phyloP scores from a whole-genome alignment of 1,140 invertebrate species.

The Oedothorax gibbosus region DNA sequence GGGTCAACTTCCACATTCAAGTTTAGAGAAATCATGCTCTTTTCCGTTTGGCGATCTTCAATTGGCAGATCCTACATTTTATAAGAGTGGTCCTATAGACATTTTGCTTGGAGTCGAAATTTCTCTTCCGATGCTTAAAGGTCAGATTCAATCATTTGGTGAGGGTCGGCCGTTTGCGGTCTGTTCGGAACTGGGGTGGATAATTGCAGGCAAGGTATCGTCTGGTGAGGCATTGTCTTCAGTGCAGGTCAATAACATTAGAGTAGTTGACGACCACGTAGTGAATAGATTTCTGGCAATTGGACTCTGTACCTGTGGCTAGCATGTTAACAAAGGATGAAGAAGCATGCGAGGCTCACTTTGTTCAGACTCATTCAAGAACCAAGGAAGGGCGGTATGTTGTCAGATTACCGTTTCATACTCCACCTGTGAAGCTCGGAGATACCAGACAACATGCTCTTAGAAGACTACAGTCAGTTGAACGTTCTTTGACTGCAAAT shows the following conservation, averaged over 20 bases:
- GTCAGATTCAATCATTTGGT: neutral
- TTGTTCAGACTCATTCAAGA: neutral
- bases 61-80: constrained; percentile 23
- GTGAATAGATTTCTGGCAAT: constrained; percentile 28
- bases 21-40: neutral
- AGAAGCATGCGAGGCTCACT: neutral
- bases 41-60: neutral
- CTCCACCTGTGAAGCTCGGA: constrained; percentile 3
- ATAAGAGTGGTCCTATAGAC: constrained; percentile 5
- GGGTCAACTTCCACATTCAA: neutral
- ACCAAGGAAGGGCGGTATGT: neutral
- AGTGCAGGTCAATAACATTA: neutral
- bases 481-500: neutral
- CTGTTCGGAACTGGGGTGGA: constrained; percentile 12
- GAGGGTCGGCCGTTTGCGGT: neutral
- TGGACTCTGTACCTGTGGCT: constrained; percentile 12
- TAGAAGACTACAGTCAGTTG: neutral
- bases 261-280: neutral
- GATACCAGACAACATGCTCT: neutral
- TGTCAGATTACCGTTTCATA: constrained; percentile 36
- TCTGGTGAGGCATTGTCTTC: neutral
- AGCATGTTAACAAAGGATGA: neutral
- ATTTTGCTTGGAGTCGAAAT: constrained; percentile 11
- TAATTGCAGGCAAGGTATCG: constrained; percentile 1
- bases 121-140: neutral